A percentile compares a stretch with the other conserved stretches of the same genome.
phyloP scores from a whole-genome alignment of 2,888 invertebrate species.

The Tiliacea aurago region DNA sequence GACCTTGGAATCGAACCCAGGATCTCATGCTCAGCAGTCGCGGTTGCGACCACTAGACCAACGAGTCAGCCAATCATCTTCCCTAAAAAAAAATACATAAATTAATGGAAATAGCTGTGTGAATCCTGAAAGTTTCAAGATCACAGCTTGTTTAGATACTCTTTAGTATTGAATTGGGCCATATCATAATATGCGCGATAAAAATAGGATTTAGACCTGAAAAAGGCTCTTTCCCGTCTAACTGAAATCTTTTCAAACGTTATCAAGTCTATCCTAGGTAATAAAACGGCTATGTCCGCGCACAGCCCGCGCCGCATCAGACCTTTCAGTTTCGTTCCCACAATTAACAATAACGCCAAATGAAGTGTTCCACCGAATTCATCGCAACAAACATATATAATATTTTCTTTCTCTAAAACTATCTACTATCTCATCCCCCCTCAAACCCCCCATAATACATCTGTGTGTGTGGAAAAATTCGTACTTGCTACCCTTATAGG shows the following conservation, averaged over 20 bases:
- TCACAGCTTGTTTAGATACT: background rate
- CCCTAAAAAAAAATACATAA: too few species aligned
- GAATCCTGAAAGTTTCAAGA: background rate
- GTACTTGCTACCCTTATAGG: constrained; percentile 75
- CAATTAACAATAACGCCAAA: constrained; percentile 68
- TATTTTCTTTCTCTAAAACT: constrained; percentile 88
- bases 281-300: background rate
- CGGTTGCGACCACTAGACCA: too few species aligned
- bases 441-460: constrained; percentile 63
- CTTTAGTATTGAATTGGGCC: background rate
- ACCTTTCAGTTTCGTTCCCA: background rate
- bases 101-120: background rate
- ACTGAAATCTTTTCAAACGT: background rate
- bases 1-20: too few species aligned
- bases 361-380: constrained; percentile 74
- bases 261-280: background rate
- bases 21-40: too few species aligned
- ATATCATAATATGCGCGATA: background rate
- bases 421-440: constrained; percentile 83
- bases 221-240: background rate
- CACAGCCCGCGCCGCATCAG: background rate
- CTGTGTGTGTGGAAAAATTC: constrained; percentile 76
- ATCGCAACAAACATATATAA: constrained; percentile 79
- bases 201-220: background rate
- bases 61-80: too few species aligned